Percentiles rank a stretch among this genome's conserved stretches.
Evolutionary conservation across 2,797 vertebrate genomes (phyloP).

Genomic region (Hoplostethus mediterraneus): DNA sequence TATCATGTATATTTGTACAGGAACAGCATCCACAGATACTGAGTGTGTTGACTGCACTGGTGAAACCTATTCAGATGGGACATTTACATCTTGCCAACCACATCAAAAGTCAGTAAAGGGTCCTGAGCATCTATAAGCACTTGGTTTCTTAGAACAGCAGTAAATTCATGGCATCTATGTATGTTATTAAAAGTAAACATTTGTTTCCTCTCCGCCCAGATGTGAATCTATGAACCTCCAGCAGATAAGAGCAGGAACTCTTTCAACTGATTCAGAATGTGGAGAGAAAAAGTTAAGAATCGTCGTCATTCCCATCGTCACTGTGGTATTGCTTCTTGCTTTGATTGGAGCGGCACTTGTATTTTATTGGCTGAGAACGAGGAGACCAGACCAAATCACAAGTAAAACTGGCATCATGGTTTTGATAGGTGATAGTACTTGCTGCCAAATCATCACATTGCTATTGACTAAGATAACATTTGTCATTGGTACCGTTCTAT

Average conservation of each 20-base stretch:
- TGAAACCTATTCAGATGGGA: conserved; percentile 66
- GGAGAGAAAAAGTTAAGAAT: not conserved
- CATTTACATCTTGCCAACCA: conserved; percentile 46
- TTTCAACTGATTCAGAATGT: conserved; percentile 49
- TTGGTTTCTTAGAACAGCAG: not conserved
- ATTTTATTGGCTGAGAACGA: too few species aligned
- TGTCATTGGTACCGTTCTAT: too few species aligned
- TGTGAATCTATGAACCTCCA: conserved; percentile 44
- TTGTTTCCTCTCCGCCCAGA: conserved; percentile 34
- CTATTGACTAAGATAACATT: too few species aligned
- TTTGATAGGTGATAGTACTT: too few species aligned
- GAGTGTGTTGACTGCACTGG: conserved; percentile 57
- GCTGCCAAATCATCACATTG: too few species aligned
- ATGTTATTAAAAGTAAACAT: not conserved
- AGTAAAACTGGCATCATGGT: too few species aligned
- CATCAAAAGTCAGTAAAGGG: conserved; percentile 64
- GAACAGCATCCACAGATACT: conserved; percentile 56
- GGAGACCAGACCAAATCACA: too few species aligned
- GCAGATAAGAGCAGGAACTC: conserved; percentile 38
- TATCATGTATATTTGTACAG: conserved; percentile 39
- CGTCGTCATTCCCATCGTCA: too few species aligned
- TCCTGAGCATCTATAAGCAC: too few species aligned
- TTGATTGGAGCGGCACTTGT: too few species aligned
- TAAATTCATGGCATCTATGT: not conserved
- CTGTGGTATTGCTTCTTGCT: too few species aligned